Conservation (phyloP, 2,888 invertebrate genomes). For the Dromius quadrimaculatus region DNA sequence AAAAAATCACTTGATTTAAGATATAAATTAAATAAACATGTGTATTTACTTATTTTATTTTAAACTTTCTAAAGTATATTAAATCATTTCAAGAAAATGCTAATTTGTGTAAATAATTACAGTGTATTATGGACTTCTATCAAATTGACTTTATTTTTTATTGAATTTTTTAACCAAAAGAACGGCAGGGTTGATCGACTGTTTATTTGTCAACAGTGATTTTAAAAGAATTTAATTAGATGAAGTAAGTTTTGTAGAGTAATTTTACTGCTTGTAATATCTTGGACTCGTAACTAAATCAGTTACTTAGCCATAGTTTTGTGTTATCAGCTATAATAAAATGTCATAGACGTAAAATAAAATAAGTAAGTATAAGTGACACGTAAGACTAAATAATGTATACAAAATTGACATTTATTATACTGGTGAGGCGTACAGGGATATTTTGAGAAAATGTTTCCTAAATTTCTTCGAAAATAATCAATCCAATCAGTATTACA, state of each 20-base stretch:
- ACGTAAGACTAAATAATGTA: conserved; percentile 40
- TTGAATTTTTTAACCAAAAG: conserved; percentile 46
- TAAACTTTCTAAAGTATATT: no score
- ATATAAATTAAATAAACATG: no score
- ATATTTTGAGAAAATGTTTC: conserved; percentile 40
- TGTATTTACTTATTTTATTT: no score
- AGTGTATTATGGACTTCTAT: conserved; percentile 54
- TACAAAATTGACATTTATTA: conserved; percentile 44
- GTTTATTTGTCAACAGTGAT: conserved; percentile 46
- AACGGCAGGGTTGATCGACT: conserved; percentile 50
- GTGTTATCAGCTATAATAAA: conserved; percentile 4
- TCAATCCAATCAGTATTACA: conserved; percentile 51
- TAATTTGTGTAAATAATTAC: no score
- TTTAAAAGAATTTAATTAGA: conserved; percentile 38
- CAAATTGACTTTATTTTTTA: conserved; percentile 50
- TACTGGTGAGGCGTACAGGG: conserved; percentile 41
- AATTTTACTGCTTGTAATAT: conserved; percentile 10
- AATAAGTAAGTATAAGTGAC: conserved; percentile 18
- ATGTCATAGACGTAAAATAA: no score
- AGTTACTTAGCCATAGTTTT: no score
- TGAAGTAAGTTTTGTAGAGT: conserved; percentile 8
- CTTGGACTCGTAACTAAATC: no score
- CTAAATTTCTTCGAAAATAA: conserved; percentile 40
- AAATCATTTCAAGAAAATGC: no score
- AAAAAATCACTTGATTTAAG: no score